Conservation (phyloP, 1,140 invertebrate species). For the Habropoda laboriosa region DNA sequence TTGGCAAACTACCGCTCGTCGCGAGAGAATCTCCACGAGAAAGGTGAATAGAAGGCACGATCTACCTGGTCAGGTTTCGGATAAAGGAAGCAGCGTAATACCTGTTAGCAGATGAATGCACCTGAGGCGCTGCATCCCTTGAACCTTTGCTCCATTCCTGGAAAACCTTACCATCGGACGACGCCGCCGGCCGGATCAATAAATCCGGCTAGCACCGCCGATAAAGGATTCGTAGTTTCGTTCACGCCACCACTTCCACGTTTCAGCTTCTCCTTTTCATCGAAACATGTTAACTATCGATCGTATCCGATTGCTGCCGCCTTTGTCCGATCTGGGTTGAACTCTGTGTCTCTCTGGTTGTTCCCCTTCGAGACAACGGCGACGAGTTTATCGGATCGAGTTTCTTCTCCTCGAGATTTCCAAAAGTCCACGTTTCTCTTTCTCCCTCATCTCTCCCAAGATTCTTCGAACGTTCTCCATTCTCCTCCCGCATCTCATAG, state of each 20-base stretch:
- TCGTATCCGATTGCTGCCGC: not conserved
- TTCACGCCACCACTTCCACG: not conserved
- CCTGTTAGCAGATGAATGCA: slow-evolving; percentile 54
- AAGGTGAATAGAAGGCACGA: too few species aligned
- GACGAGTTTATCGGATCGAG: not conserved
- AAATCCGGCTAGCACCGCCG: slow-evolving; percentile 10
- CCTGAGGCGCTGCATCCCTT: slow-evolving; percentile 57
- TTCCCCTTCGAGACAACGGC: not conserved
- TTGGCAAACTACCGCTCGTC: too few species aligned
- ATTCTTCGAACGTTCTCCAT: not conserved
- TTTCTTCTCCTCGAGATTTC: not conserved
- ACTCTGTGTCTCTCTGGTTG: too few species aligned
- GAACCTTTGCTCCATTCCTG: slow-evolving; percentile 46
- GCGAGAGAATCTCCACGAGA: not conserved
- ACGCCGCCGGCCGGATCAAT: slow-evolving; percentile 23
- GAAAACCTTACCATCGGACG: slow-evolving; percentile 6
- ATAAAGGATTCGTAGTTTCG: slow-evolving; percentile 18
- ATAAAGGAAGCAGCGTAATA: slow-evolving; percentile 17
- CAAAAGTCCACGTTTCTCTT: too few species aligned
- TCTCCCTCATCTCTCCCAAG: too few species aligned
- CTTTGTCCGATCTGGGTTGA: not conserved
- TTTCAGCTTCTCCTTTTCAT: not conserved
- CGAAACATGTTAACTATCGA: not conserved
- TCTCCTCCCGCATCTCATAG: not conserved
- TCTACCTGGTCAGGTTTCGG: not conserved